These are phyloP conservation scores for Hippocampus zosterae DNA, from an alignment of 2,113 vertebrate genomes.

Conservation along the genomic window DNA sequence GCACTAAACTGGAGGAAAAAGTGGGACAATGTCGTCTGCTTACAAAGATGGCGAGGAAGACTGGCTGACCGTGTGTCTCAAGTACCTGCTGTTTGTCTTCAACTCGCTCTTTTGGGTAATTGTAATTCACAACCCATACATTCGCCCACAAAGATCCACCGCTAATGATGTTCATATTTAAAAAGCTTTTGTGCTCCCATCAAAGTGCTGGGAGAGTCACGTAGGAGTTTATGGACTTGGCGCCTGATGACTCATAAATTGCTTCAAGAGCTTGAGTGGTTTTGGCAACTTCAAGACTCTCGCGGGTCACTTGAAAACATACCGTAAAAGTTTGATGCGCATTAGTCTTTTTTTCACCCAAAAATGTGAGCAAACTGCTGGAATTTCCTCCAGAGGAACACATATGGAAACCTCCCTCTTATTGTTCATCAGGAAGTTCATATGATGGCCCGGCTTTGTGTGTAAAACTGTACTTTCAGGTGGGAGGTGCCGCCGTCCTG, in stretches of 20 bases:
- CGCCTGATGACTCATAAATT: slow-evolving; percentile 50
- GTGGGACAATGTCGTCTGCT: slow-evolving; percentile 65
- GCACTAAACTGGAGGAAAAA: slow-evolving; percentile 17
- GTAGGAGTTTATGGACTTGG: slow-evolving; percentile 29
- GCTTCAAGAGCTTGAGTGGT: slow-evolving; percentile 33
- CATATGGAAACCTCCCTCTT: slow-evolving; percentile 20
- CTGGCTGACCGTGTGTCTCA: slow-evolving; percentile 78
- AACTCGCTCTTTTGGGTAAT: slow-evolving; percentile 89
- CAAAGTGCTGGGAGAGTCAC: slow-evolving; percentile 5
- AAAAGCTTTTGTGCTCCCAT: slow-evolving; percentile 1
- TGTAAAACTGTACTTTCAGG: slow-evolving; percentile 46
- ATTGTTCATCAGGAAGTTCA: slow-evolving; percentile 38
- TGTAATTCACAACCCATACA: slow-evolving; percentile 57
- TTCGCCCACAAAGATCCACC: background rate
- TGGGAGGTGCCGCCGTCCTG: slow-evolving; percentile 75
- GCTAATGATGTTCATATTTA: background rate
- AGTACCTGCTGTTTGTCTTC: slow-evolving; percentile 83
- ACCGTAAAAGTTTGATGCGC: background rate
- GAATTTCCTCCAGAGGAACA: slow-evolving; percentile 61
- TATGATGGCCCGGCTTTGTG: background rate
- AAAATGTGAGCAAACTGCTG: slow-evolving; percentile 6
- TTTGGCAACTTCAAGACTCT: slow-evolving; percentile 25
- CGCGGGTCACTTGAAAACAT: slow-evolving; percentile 10
- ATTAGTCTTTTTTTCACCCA: background rate
- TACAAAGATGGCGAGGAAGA: slow-evolving; percentile 76